Evolutionary conservation across 2,888 invertebrate species (phyloP).

Genomic region (Serripes groenlandicus): DNA sequence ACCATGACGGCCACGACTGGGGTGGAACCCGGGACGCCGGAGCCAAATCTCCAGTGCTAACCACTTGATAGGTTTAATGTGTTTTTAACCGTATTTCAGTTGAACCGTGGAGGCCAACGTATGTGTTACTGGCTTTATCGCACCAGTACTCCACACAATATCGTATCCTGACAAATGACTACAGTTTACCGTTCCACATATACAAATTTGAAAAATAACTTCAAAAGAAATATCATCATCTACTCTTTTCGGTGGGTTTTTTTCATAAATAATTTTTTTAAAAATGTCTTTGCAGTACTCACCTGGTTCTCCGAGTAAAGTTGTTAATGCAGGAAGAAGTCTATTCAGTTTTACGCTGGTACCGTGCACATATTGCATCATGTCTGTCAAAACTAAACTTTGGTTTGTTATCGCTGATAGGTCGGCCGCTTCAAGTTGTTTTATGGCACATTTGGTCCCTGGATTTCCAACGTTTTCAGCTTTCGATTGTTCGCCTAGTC

Average conservation of each 20-base stretch:
- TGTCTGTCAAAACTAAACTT: slow-evolving; percentile 28
- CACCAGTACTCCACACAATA: too few species aligned
- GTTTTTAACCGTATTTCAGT: too few species aligned
- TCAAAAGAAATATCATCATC: neutral
- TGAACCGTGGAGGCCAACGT: too few species aligned
- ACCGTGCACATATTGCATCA: slow-evolving; percentile 70
- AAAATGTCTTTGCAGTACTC: slow-evolving; percentile 13
- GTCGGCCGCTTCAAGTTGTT: neutral
- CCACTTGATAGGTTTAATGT: too few species aligned
- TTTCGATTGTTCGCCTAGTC: neutral
- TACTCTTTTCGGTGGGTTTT: neutral
- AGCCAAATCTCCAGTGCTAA: too few species aligned
- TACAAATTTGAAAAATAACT: too few species aligned
- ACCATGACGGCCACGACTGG: too few species aligned
- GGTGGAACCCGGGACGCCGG: too few species aligned
- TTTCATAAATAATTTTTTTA: neutral
- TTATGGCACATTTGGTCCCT: neutral
- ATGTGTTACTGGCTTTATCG: too few species aligned
- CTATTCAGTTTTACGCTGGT: slow-evolving; percentile 73
- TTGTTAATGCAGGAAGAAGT: slow-evolving; percentile 77
- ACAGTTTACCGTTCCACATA: too few species aligned
- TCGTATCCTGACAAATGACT: too few species aligned
- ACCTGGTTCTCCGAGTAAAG: slow-evolving; percentile 80
- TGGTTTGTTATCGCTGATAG: slow-evolving; percentile 1
- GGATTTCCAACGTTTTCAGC: neutral